Percentiles rank a stretch among this genome's conserved stretches.
These are phyloP conservation scores for Agraylea sexmaculata DNA, from an alignment of 1,140 invertebrate species.

Conservation along the genomic window DNA sequence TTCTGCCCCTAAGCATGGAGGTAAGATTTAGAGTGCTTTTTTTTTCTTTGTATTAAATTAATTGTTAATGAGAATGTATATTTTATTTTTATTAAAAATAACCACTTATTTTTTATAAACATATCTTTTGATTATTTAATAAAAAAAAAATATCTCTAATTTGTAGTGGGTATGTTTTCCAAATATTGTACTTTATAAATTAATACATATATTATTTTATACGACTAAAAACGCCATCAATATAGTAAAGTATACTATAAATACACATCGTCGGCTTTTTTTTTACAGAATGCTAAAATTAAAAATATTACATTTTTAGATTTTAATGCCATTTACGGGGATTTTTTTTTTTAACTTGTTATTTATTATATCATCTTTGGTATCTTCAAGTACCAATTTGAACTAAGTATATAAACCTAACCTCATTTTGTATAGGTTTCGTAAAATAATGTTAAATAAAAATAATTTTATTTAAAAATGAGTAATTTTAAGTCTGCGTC, in stretches of 20 bases:
- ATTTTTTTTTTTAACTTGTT: not conserved
- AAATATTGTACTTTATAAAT: not conserved
- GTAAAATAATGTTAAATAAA: no score
- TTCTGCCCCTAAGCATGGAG: no score
- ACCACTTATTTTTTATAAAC: not conserved
- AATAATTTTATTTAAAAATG: no score
- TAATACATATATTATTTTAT: not conserved
- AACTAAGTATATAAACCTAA: no score
- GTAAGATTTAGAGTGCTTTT: not conserved
- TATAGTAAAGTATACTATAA: slow-evolving; percentile 1
- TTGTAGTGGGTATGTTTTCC: not conserved
- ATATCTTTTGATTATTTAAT: not conserved
- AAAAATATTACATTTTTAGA: slow-evolving; percentile 3
- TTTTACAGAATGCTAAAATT: slow-evolving; percentile 1
- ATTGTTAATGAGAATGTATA: no score
- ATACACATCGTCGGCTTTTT: not conserved
- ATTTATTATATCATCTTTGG: no score
- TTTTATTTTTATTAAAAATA: slow-evolving; percentile 1
- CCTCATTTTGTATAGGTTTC: no score
- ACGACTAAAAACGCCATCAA: slow-evolving; percentile 1
- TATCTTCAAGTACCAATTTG: no score
- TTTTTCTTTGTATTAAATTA: slow-evolving; percentile 7
- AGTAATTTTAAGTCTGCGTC: no score
- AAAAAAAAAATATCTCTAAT: not conserved
- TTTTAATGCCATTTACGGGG: not conserved